These are phyloP conservation scores for Bathynomus jamesi DNA, from an alignment of 1,140 invertebrate species.

Conservation along the genomic window DNA sequence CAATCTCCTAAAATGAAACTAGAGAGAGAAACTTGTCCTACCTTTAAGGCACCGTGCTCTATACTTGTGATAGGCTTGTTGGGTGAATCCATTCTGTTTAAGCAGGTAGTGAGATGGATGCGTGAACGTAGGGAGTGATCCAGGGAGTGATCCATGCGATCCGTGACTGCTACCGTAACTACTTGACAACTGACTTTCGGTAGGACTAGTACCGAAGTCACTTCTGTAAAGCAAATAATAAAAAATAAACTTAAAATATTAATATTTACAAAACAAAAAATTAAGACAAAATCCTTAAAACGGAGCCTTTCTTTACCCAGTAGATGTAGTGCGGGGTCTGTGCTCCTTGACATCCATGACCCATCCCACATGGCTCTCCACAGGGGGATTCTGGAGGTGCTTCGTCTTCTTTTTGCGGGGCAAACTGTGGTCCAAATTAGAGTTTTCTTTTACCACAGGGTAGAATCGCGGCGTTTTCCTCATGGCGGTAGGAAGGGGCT, in stretches of 20 bases:
- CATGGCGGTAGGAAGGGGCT: constrained; percentile 40
- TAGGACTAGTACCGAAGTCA: constrained; percentile 61
- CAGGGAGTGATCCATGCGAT: constrained; percentile 43
- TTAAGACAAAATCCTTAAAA: not conserved
- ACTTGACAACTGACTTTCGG: constrained; percentile 47
- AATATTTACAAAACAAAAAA: not conserved
- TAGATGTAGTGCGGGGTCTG: constrained; percentile 31
- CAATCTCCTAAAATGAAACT: not conserved
- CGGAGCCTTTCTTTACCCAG: constrained; percentile 18
- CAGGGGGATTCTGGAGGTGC: constrained; percentile 76
- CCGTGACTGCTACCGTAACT: constrained; percentile 43
- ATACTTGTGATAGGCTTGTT: constrained; percentile 93
- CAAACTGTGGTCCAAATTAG: constrained; percentile 51
- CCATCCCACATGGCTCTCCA: constrained; percentile 94
- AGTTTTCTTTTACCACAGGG: constrained; percentile 78
- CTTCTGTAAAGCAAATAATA: constrained; percentile 9
- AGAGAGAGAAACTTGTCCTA: constrained; percentile 40
- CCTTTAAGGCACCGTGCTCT: constrained; percentile 86
- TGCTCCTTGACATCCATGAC: constrained; percentile 84
- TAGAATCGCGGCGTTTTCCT: constrained; percentile 67
- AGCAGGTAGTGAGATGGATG: constrained; percentile 91
- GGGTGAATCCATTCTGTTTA: constrained; percentile 96
- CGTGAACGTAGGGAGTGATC: constrained; percentile 82
- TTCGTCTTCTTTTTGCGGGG: constrained; percentile 80
- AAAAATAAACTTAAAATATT: not conserved